Percentiles rank a stretch among this genome's conserved stretches.
Evolutionary conservation across 2,797 vertebrate genomes (phyloP).

Genomic region (Staurois parvus): DNA sequence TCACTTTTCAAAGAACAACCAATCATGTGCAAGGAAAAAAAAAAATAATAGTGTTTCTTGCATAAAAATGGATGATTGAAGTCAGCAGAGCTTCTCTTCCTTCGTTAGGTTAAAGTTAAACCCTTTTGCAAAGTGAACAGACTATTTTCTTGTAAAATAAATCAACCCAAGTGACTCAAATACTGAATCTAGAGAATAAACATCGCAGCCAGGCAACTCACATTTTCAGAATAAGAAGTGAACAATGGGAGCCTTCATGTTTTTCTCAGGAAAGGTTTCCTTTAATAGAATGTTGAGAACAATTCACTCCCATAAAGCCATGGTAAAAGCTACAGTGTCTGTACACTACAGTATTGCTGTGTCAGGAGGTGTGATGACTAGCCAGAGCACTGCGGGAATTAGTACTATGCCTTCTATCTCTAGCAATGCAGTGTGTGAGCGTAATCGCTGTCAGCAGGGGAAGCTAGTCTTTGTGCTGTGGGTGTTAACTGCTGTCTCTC

Average conservation of each 20-base stretch:
- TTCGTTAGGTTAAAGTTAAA: too few relatives aligned
- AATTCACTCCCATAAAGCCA: not conserved
- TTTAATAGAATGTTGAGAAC: too few relatives aligned
- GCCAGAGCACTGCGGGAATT: conserved; percentile 77
- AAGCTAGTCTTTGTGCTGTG: conserved; percentile 77
- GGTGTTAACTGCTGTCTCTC: conserved; percentile 75
- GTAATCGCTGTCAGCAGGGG: conserved; percentile 79
- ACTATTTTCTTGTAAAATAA: too few relatives aligned
- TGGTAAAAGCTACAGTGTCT: not conserved
- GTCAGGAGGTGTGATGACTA: conserved; percentile 77
- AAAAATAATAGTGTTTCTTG: too few relatives aligned
- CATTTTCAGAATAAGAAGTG: not conserved
- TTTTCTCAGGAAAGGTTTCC: not conserved
- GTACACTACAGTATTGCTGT: conserved; percentile 26
- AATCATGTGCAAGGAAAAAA: too few relatives aligned
- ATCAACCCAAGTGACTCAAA: too few relatives aligned
- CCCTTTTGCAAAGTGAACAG: too few relatives aligned
- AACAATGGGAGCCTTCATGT: not conserved
- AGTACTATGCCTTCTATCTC: conserved; percentile 79
- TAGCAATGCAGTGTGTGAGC: conserved; percentile 72
- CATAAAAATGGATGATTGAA: too few relatives aligned
- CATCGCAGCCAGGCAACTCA: not conserved
- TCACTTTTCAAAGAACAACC: too few relatives aligned
- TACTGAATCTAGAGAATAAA: too few relatives aligned
- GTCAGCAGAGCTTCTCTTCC: too few relatives aligned